These are phyloP conservation scores for Bovichtus variegatus DNA, from an alignment of 2,797 vertebrate genomes.

Conservation along the genomic window DNA sequence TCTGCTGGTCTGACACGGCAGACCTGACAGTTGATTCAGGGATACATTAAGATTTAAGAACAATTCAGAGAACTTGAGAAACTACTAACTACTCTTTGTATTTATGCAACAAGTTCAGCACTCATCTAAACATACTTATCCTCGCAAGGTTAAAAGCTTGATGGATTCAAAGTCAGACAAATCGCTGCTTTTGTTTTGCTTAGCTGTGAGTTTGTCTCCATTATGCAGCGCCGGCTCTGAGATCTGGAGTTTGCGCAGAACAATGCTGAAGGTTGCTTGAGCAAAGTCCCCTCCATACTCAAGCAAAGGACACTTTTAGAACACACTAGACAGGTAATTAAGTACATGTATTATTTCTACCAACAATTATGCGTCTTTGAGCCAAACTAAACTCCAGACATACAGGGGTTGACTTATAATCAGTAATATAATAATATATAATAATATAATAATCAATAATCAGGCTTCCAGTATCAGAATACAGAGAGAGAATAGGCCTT, in stretches of 20 bases:
- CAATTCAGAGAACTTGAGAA: conserved; percentile 40
- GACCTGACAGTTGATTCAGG: conserved; percentile 20
- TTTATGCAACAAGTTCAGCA: conserved; percentile 38
- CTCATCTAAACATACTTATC: conserved; percentile 47
- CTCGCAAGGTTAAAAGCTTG: conserved; percentile 59
- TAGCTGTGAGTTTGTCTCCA: conserved; percentile 45
- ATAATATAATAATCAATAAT: no score
- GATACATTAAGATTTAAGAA: conserved; percentile 40
- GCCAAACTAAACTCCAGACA: conserved; percentile 46
- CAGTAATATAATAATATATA: no score
- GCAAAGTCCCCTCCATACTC: conserved; percentile 41
- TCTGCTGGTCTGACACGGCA: conserved; percentile 27
- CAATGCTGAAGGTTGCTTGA: conserved; percentile 57
- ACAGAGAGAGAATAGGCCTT: conserved; percentile 6
- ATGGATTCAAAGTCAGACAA: conserved; percentile 59
- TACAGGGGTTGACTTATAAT: conserved; percentile 15
- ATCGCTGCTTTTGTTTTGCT: conserved; percentile 51
- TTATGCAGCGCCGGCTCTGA: conserved; percentile 35
- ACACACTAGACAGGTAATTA: conserved; percentile 53
- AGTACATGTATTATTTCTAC: conserved; percentile 45
- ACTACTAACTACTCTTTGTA: conserved; percentile 22
- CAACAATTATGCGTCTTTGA: conserved; percentile 43
- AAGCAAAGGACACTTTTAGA: conserved; percentile 53
- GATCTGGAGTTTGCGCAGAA: conserved; percentile 30
- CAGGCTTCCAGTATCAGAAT: conserved; percentile 8